Evolutionary conservation across 2,888 invertebrate genomes (phyloP).

Genomic region (Rosalia funebris): DNA sequence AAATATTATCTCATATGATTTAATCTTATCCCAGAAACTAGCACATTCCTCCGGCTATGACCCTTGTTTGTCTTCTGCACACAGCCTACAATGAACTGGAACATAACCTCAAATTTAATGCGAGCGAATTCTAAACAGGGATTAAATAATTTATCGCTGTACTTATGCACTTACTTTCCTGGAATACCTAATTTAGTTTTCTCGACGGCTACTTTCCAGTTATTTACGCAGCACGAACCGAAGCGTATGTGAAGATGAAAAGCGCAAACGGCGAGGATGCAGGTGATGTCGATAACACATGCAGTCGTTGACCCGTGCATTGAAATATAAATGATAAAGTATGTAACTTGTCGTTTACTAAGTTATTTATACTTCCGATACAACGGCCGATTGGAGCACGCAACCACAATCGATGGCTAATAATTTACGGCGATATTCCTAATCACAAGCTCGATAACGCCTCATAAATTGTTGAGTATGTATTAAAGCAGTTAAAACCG

Average conservation of each 20-base stretch:
- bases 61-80: not conserved
- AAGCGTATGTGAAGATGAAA: not conserved
- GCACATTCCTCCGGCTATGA: too few species aligned
- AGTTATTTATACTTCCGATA: conserved; percentile 24
- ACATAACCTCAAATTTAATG: not conserved
- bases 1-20: too few species aligned
- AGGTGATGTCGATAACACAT: conserved; percentile 14
- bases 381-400: conserved; percentile 7
- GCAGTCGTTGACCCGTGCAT: conserved; percentile 17
- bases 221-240: not conserved
- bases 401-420: conserved; percentile 11
- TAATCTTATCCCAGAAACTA: too few species aligned
- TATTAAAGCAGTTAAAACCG: too few species aligned
- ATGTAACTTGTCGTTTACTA: conserved; percentile 4
- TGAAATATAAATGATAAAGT: conserved; percentile 11
- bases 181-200: not conserved
- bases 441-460: conserved; percentile 4
- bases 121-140: not conserved
- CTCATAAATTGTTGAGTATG: too few species aligned
- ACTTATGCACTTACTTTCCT: not conserved
- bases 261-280: not conserved
- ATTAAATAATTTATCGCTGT: conserved; percentile 1
- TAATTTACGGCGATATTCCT: conserved; percentile 6
- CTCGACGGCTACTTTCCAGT: not conserved
- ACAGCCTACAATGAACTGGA: not conserved